Evolutionary conservation across 2,797 vertebrate species (phyloP).

Genomic region (Ciconia nigra): DNA sequence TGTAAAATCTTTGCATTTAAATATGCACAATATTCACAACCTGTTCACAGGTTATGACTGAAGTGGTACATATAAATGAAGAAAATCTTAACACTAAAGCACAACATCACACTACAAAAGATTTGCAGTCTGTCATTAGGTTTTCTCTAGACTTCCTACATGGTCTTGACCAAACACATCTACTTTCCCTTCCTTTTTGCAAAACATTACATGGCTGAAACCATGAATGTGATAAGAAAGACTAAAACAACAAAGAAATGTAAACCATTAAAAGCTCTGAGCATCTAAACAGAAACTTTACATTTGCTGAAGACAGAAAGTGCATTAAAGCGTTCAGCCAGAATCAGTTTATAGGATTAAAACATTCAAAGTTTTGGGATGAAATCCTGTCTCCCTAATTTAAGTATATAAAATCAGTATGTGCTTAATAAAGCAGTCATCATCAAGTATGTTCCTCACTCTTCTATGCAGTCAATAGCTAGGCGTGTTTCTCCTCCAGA

Average conservation of each 20-base stretch:
- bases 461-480: not conserved
- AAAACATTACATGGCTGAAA: not conserved
- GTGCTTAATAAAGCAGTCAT: not conserved
- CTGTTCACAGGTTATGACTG: not conserved
- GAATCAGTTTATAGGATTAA: not conserved
- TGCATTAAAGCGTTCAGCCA: not conserved
- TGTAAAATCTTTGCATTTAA: not conserved
- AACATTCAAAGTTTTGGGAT: not conserved
- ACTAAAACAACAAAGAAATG: not conserved
- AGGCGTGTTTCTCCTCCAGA: not conserved
- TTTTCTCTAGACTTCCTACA: not conserved
- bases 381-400: not conserved
- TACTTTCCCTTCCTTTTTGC: not conserved
- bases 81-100: not conserved
- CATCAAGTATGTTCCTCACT: fast-evolving
- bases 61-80: not conserved
- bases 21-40: not conserved
- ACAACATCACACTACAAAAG: not conserved
- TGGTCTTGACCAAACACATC: not conserved
- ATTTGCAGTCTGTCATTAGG: not conserved
- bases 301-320: not conserved
- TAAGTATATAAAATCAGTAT: not conserved
- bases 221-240: not conserved
- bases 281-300: not conserved
- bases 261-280: not conserved